Conservation (phyloP, 2,888 invertebrate species). For the Mythimna lalbum region DNA sequence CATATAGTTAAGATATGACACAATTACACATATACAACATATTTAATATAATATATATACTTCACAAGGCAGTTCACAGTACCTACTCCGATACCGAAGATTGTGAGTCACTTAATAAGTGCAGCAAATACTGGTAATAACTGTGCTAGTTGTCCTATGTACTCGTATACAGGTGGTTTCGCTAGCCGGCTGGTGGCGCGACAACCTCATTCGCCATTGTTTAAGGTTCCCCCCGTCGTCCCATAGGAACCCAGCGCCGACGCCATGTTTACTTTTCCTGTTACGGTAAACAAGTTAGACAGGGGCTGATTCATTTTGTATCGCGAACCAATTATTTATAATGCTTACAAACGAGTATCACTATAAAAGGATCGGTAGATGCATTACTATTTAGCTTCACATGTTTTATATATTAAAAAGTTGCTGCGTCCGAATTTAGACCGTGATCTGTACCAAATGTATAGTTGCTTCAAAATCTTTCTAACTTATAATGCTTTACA, state of each 20-base stretch:
- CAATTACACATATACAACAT: too few species aligned
- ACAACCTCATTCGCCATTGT: conserved; percentile 45
- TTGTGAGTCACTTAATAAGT: conserved; percentile 18
- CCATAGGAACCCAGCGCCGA: conserved; percentile 59
- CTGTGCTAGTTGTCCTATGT: conserved; percentile 22
- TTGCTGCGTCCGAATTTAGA: conserved; percentile 31
- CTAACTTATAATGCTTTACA: not conserved
- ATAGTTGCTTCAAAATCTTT: conserved; percentile 19
- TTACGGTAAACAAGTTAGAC: conserved; percentile 79
- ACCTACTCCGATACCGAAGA: conserved; percentile 17
- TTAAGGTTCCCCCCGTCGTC: conserved; percentile 47
- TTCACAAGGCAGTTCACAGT: not conserved
- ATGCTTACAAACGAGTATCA: conserved; percentile 58
- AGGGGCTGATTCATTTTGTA: conserved; percentile 78
- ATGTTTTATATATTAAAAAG: conserved; percentile 42
- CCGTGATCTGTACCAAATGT: conserved; percentile 10
- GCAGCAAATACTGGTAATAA: conserved; percentile 9
- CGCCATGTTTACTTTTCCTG: conserved; percentile 75
- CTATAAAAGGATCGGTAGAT: conserved; percentile 56
- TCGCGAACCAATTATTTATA: conserved; percentile 70
- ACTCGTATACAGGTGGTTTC: conserved; percentile 15
- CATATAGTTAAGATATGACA: too few species aligned
- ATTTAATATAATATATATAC: too few species aligned
- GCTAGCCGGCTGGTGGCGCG: conserved; percentile 33
- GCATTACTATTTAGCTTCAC: conserved; percentile 30